Percentiles rank a stretch among this genome's conserved stretches.
These are phyloP conservation scores for Spea bombifrons DNA, from an alignment of 2,113 vertebrate species.

Conservation along the genomic window DNA sequence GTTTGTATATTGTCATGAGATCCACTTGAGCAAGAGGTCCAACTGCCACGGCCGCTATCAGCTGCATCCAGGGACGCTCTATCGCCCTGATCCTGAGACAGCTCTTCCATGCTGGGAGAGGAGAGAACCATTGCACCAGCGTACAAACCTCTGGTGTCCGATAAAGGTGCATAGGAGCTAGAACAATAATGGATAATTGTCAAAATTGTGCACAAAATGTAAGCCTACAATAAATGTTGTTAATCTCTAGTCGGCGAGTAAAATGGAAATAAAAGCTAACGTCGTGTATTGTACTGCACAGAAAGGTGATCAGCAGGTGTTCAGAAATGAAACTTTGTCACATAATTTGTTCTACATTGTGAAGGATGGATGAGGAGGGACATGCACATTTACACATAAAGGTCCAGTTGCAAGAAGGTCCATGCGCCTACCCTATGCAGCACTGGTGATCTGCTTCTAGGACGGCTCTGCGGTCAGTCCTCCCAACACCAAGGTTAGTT, in stretches of 20 bases:
- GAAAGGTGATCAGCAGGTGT: no score
- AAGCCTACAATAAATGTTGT: no score
- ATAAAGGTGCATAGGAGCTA: slow-evolving; percentile 85
- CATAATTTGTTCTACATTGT: no score
- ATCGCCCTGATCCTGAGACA: slow-evolving; percentile 94
- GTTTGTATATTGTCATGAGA: slow-evolving; percentile 98
- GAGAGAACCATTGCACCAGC: slow-evolving; percentile 82
- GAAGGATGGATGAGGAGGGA: no score
- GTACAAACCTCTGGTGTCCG: slow-evolving; percentile 86
- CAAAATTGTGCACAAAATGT: background rate
- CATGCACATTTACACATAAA: no score
- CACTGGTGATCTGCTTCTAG: slow-evolving; percentile 93
- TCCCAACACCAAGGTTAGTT: slow-evolving; percentile 71
- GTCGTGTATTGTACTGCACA: no score
- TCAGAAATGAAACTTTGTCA: no score
- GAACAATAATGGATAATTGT: background rate
- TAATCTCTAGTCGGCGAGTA: no score
- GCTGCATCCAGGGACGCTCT: slow-evolving; percentile 91
- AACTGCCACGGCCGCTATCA: slow-evolving; percentile 95
- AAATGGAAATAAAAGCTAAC: no score
- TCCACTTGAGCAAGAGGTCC: slow-evolving; percentile 96
- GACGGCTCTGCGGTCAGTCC: slow-evolving; percentile 81
- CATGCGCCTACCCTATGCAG: slow-evolving; percentile 79
- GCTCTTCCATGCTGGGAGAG: slow-evolving; percentile 92
- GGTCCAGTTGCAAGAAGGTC: background rate